These are phyloP conservation scores for Archips crataeganus DNA, from an alignment of 2,888 invertebrate genomes.

Conservation along the genomic window DNA sequence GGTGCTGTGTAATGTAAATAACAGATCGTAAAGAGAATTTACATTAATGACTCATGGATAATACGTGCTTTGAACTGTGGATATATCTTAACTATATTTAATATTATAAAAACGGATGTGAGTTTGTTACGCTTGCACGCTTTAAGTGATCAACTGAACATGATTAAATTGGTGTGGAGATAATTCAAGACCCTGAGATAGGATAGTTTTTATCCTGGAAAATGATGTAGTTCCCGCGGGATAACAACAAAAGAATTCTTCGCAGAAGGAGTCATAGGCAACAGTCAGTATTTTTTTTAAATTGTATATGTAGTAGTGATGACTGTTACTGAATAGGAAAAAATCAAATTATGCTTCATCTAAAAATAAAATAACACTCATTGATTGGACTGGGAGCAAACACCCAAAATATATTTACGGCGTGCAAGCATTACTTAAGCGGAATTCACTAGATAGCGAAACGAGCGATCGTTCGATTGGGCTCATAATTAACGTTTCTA, in stretches of 20 bases:
- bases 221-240: no score
- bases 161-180: no score
- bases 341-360: background rate
- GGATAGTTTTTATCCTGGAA: no score
- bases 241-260: no score
- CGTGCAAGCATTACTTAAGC: slow-evolving; percentile 14
- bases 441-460: slow-evolving; percentile 46
- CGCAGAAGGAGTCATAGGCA: no score
- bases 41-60: slow-evolving; percentile 54
- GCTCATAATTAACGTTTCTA: slow-evolving; percentile 50
- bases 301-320: background rate
- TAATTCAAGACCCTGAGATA: no score
- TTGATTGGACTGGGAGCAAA: background rate
- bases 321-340: background rate
- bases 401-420: slow-evolving; percentile 16
- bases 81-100: slow-evolving; percentile 6
- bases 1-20: slow-evolving; percentile 47
- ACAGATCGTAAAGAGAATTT: slow-evolving; percentile 50
- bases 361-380: background rate
- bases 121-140: no score
- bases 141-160: no score
- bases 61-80: background rate
- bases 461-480: slow-evolving; percentile 48
- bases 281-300: background rate
- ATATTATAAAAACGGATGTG: no score